Percentiles rank a stretch among this genome's conserved stretches.
phyloP scores from a whole-genome alignment of 2,113 vertebrate species.

The Anas platyrhynchos region DNA sequence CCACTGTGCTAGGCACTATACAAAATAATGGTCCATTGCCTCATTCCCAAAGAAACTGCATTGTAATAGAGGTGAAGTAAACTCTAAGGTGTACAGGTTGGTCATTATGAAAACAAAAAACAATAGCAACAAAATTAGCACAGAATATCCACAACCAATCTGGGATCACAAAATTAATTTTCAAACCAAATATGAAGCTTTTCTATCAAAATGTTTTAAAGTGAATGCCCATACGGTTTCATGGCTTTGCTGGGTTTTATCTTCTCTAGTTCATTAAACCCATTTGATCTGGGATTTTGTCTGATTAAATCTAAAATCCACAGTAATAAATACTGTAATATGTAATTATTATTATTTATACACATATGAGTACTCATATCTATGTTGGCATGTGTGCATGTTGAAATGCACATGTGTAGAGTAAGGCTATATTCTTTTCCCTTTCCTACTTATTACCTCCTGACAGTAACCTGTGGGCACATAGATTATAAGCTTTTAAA shows the following conservation, averaged over 20 bases:
- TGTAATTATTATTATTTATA: background rate
- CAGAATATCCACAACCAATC: background rate
- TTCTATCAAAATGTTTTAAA: background rate
- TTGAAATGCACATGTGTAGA: background rate
- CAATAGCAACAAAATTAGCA: background rate
- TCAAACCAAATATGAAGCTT: background rate
- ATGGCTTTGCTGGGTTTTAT: background rate
- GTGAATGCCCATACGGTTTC: background rate
- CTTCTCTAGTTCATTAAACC: background rate
- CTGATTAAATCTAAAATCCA: background rate
- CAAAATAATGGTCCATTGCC: background rate
- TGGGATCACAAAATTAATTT: background rate
- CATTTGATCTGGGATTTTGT: background rate
- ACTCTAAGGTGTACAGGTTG: background rate
- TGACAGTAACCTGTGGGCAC: background rate
- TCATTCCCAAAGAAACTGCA: background rate
- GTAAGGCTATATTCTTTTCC: background rate
- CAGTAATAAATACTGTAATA: background rate
- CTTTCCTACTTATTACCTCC: background rate
- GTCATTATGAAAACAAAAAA: background rate
- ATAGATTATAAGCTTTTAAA: slow-evolving; percentile 6
- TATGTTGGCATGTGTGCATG: background rate
- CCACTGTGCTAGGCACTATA: background rate
- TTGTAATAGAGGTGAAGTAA: background rate
- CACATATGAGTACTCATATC: background rate